phyloP scores from a whole-genome alignment of 1,140 invertebrate species.

The Diabrotica virgifera region DNA sequence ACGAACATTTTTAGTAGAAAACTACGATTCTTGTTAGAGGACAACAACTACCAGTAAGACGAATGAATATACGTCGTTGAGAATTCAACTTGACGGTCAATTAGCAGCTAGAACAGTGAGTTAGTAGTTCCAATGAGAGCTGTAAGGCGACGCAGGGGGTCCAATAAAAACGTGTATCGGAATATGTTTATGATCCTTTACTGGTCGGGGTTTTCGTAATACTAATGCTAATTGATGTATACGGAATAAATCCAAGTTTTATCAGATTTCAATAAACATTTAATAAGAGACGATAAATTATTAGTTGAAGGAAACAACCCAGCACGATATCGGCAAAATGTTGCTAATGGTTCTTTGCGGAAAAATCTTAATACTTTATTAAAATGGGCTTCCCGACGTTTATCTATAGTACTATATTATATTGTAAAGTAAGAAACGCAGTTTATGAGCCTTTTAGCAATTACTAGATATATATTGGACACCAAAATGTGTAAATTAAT shows the following conservation, averaged over 20 bases:
- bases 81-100: background rate
- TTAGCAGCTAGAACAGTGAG: background rate
- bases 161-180: background rate
- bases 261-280: background rate
- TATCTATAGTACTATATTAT: too few species aligned
- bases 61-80: background rate
- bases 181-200: background rate
- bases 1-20: too few species aligned
- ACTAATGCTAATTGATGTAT: background rate
- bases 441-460: too few species aligned
- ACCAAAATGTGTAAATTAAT: too few species aligned
- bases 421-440: too few species aligned
- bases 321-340: too few species aligned
- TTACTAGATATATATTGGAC: too few species aligned
- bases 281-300: background rate
- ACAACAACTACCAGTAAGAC: background rate
- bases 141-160: background rate
- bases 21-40: background rate
- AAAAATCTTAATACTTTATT: too few species aligned
- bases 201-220: background rate
- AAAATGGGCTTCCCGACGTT: too few species aligned
- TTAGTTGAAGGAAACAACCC: background rate
- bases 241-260: background rate
- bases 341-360: too few species aligned
- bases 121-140: background rate